These are phyloP conservation scores for Polyodon spathula DNA, from an alignment of 2,113 vertebrate species.

Conservation along the genomic window DNA sequence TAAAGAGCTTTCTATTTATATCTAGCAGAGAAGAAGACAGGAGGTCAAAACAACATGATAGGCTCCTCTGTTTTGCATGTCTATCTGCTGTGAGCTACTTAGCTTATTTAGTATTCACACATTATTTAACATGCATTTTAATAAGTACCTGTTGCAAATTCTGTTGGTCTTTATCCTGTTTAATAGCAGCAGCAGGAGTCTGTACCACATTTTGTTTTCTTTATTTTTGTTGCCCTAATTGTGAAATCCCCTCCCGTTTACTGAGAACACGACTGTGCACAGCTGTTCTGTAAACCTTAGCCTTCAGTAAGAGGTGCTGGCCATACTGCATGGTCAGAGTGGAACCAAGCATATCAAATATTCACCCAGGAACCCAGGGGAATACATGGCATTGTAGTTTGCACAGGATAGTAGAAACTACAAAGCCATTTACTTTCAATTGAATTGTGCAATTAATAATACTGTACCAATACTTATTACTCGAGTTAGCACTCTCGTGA, in stretches of 20 bases:
- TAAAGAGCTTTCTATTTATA: conserved; percentile 30
- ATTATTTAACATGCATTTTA: conserved; percentile 1
- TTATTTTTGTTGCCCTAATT: too few relatives aligned
- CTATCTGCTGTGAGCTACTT: neutral
- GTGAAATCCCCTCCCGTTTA: too few relatives aligned
- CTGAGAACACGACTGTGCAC: too few relatives aligned
- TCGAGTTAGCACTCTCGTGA: too few relatives aligned
- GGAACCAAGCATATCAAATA: conserved; percentile 18
- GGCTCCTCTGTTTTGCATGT: conserved; percentile 5
- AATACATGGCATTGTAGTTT: conserved; percentile 11
- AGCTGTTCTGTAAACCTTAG: neutral
- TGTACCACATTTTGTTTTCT: too few relatives aligned
- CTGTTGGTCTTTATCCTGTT: too few relatives aligned
- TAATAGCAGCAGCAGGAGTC: too few relatives aligned
- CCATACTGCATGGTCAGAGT: conserved; percentile 4
- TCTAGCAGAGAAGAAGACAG: conserved; percentile 9
- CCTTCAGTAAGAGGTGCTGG: neutral
- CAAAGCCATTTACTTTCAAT: neutral
- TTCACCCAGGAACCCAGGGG: conserved; percentile 10
- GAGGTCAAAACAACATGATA: conserved; percentile 10
- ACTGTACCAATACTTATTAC: too few relatives aligned
- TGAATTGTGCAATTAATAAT: neutral
- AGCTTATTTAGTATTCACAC: neutral
- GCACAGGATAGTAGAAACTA: conserved; percentile 7
- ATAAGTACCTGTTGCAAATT: neutral